Percentiles rank a stretch among this genome's conserved stretches.
Evolutionary conservation across 2,113 vertebrate species (phyloP).

Genomic region (Pluvialis apricaria): DNA sequence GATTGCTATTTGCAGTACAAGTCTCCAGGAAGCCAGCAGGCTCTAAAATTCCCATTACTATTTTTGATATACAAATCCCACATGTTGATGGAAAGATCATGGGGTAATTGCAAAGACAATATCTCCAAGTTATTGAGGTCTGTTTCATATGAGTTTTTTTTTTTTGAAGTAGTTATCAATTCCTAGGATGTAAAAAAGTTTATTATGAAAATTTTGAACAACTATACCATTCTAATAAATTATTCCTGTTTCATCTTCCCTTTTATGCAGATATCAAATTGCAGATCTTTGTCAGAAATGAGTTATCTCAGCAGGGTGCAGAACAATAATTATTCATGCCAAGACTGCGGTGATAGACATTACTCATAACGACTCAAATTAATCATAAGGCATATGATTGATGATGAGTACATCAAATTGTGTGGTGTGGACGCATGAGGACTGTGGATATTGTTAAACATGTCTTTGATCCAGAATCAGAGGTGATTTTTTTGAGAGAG

Average conservation of each 20-base stretch:
- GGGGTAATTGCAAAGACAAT: background rate
- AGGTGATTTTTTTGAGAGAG: conserved; percentile 55
- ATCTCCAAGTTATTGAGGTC: background rate
- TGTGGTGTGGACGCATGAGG: conserved; percentile 35
- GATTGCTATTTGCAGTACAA: background rate
- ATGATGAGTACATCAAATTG: conserved; percentile 43
- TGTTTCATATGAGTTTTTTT: background rate
- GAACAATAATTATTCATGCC: conserved; percentile 60
- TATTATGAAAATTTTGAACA: background rate
- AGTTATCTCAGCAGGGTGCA: conserved; percentile 37
- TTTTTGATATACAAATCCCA: background rate
- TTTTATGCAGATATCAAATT: conserved; percentile 53
- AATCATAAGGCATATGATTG: conserved; percentile 58
- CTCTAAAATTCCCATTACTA: background rate
- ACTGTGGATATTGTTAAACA: conserved; percentile 55
- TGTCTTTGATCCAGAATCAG: conserved; percentile 57
- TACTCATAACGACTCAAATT: conserved; percentile 63
- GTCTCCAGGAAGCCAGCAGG: background rate
- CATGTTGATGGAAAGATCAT: background rate
- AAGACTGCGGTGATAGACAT: conserved; percentile 50
- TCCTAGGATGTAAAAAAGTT: background rate
- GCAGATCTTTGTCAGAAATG: conserved; percentile 57
- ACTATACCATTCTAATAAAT: background rate
- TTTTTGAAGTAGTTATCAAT: background rate
- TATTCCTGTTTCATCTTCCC: conserved; percentile 4